Evolutionary conservation across 2,888 invertebrate species (phyloP), one percentile per base, ranked within the genome.

Genomic region (Icerya purchasi): DNA sequence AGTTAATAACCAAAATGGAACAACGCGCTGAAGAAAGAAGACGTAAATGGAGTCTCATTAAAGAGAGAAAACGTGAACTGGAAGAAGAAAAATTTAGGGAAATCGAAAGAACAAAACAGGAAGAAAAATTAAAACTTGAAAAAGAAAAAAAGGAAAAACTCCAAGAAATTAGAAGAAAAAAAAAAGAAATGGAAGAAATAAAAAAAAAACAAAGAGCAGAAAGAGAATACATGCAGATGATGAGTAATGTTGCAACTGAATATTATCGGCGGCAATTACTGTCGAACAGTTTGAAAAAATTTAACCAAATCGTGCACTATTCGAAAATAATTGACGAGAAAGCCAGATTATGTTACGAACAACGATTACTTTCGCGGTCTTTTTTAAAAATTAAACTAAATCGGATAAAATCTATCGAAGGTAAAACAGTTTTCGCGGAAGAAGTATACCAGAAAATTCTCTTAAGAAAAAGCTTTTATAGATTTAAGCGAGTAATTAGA

Each of bases 291-390:
- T 56, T 60, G 14, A 49, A 56, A n/a, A 23, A 55, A 1, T 60
- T 56, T n/a, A 52, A 56, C 49, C 25, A 50, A 20, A 23, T 51
- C 22, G 2, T 56, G 14, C 25, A 52, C 50, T 36, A 52, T 5
- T 22, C 19, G n/a, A 51, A 49, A 50, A 22, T 25, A 14, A 52
- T 56, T 53, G 19, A 51, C 23, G 52, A 53, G 22, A 52, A 60
- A 54, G 61, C 63, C 14, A 61, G 61, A n/a, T 53, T 54, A 18
- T 58, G 59, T 59, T 61, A 63, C 52, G 49, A 62, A 18, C 22
- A 19, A 10, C 61, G 56, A 54, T 50, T 63, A 20, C 22, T 59
- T 19, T 54, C 51, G 5, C 50, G 19, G 1, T 20, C 19, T 52
- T 63, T 63, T 54, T 54, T 53, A 1, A 55, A 60, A 24, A 58